A percentile compares a stretch with the other conserved stretches of the same genome.
Conservation (phyloP, 2,113 vertebrate genomes). For the Sapayoa aenigma region DNA sequence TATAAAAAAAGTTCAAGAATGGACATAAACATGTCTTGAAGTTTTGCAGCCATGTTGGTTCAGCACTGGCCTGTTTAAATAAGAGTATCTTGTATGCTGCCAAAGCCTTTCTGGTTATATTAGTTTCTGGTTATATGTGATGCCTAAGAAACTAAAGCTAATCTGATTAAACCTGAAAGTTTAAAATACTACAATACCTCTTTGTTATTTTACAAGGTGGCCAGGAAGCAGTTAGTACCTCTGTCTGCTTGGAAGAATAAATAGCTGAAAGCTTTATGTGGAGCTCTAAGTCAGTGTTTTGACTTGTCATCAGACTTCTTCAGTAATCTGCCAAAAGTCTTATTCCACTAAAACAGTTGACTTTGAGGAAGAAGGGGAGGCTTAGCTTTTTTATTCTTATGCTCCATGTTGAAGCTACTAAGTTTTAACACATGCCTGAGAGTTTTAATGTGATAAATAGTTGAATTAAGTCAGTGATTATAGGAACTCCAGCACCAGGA, state of each 20-base stretch:
- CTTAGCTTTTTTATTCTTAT: background rate
- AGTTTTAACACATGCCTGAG: background rate
- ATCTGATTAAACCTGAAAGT: background rate
- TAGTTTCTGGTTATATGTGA: background rate
- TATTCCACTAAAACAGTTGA: background rate
- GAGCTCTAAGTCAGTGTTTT: background rate
- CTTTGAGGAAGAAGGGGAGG: background rate
- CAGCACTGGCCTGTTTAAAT: background rate
- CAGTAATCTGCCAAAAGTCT: background rate
- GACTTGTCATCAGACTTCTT: background rate
- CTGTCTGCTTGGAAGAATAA: background rate
- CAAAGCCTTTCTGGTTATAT: background rate
- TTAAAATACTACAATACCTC: background rate
- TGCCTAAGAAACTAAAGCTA: background rate
- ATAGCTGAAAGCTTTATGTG: background rate
- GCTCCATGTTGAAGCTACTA: background rate
- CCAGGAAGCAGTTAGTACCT: background rate
- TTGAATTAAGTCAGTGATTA: background rate
- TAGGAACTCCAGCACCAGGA: background rate
- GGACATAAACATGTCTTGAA: background rate
- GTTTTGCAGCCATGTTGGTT: background rate
- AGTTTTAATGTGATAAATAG: background rate
- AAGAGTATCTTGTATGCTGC: background rate
- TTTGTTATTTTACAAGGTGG: background rate
- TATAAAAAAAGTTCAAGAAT: background rate